These are phyloP conservation scores for Paramuricea clavata DNA, from an alignment of 92 coral and sea anemone species.

Conservation along the genomic window DNA sequence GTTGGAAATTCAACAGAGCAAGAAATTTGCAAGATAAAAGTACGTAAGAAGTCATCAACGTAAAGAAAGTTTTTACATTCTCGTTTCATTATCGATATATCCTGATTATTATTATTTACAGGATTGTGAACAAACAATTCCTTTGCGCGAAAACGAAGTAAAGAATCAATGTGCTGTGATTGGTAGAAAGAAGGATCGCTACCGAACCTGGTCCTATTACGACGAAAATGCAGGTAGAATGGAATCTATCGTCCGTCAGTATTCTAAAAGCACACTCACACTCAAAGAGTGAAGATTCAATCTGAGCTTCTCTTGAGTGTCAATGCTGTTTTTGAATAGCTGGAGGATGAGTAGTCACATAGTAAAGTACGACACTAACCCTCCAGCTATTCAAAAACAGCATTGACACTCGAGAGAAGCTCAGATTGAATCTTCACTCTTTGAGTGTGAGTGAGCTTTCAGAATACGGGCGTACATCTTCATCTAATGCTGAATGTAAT, in stretches of 20 bases:
- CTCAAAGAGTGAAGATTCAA: no score
- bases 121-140: slow-evolving; percentile 33
- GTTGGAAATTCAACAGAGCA: slow-evolving; percentile 40
- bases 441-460: no score
- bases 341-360: no score
- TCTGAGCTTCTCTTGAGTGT: no score
- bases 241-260: not conserved
- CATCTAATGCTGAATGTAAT: no score
- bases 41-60: not conserved
- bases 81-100: not conserved
- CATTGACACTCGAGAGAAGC: no score
- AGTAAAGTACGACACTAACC: no score
- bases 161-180: slow-evolving; percentile 62
- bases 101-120: not conserved
- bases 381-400: no score
- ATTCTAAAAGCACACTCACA: not conserved
- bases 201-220: slow-evolving; percentile 69
- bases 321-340: no score
- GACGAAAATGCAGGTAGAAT: slow-evolving; percentile 69
- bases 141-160: slow-evolving; percentile 55
- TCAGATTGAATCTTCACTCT: no score
- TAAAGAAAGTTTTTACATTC: not conserved
- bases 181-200: slow-evolving; percentile 30
- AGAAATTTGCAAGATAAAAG: slow-evolving; percentile 60
- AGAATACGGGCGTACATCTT: no score